phyloP scores from a whole-genome alignment of 2,113 vertebrate species.

The Mobula birostris region DNA sequence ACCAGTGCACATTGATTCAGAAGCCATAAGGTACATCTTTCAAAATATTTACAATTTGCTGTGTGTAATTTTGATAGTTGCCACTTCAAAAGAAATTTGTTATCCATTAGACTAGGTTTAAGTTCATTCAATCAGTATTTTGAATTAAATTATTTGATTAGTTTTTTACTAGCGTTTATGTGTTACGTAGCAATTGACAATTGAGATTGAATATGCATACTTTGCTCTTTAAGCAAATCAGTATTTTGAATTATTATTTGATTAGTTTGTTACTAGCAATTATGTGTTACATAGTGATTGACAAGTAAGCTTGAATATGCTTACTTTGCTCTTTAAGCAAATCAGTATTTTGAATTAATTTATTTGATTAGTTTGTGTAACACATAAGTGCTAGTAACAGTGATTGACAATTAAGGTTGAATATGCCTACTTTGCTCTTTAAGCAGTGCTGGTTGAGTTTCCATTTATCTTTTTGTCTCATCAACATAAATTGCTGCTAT shows the following conservation, averaged over 20 bases:
- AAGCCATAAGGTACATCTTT: constrained; percentile 88
- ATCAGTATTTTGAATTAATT: neutral
- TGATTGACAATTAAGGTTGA: neutral
- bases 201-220: too few species aligned
- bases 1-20: constrained; percentile 96
- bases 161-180: too few species aligned
- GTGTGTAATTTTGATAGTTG: neutral
- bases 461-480: neutral
- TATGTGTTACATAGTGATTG: too few species aligned
- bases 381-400: neutral
- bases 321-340: neutral
- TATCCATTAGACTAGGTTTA: neutral
- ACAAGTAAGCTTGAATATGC: neutral
- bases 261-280: too few species aligned
- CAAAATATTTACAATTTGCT: neutral
- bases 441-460: neutral
- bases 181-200: too few species aligned
- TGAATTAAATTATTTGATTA: too few species aligned
- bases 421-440: neutral
- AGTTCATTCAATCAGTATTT: neutral
- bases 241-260: too few species aligned
- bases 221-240: too few species aligned
- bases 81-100: neutral
- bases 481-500: neutral
- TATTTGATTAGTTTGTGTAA: neutral